Conservation (phyloP, 2,797 vertebrate species). For the Platalea minor region DNA sequence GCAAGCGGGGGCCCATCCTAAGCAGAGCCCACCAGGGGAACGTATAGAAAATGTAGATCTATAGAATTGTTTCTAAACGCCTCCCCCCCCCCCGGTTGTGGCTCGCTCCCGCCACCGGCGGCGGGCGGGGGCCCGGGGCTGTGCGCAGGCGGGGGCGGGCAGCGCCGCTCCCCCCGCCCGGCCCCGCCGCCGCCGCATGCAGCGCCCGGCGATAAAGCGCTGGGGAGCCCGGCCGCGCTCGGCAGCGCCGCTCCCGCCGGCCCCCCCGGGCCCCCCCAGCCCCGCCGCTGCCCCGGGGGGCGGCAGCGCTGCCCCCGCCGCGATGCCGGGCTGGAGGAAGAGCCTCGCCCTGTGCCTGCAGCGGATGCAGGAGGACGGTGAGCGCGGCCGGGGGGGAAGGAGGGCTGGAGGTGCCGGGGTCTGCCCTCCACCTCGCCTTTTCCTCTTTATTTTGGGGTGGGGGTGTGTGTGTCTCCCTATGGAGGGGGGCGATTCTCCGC, state of each 20-base stretch:
- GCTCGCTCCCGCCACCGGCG: neutral
- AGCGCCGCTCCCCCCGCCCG: neutral
- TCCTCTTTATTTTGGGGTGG: too few species aligned
- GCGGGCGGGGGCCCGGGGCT: neutral
- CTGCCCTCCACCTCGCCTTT: neutral
- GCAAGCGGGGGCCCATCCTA: neutral
- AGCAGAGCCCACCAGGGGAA: neutral
- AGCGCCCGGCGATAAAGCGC: conserved; percentile 22
- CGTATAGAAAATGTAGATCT: accelerated
- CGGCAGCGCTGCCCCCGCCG: conserved; percentile 26
- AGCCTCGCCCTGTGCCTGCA: conserved; percentile 92
- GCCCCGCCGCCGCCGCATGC: conserved; percentile 14
- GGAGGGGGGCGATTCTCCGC: accelerated
- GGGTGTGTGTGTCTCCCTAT: too few species aligned
- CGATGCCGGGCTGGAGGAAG: conserved; percentile 91
- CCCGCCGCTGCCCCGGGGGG: neutral
- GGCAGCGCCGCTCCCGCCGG: neutral
- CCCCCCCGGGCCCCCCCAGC: neutral
- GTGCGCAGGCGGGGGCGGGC: conserved; percentile 25
- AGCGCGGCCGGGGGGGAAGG: conserved; percentile 12
- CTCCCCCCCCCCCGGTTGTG: too few species aligned
- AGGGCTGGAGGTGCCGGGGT: neutral
- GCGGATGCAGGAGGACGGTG: conserved; percentile 92
- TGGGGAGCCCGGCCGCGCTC: neutral
- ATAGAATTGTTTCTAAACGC: too few species aligned